Base-by-base conservation (phyloP, 1,140 invertebrate species). In the Formica selysi region DNA sequence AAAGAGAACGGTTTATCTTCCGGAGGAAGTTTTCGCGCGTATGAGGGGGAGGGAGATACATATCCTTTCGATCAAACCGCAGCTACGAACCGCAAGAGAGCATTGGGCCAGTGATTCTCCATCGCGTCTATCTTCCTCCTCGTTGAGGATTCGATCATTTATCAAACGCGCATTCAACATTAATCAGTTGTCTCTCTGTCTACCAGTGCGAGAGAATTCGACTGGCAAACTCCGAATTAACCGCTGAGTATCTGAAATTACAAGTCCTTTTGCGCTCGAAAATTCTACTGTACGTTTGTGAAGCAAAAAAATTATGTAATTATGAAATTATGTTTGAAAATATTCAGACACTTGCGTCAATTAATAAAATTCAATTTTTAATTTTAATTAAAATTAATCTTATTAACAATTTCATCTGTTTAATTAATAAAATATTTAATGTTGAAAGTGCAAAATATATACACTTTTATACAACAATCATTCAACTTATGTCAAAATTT, bases 51-150 rank as follows among this genome's bases (percentile, higher is more conserved):
- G 10, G 83, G 85, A 90, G 90, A 91, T 91, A 44, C 41, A 44
- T 44, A 91, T 81, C 83, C 86, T 76, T 90, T 88, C 89, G 89
- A 90, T 91, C 89, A 88, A 90, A 83, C 81, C 86, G 78, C 86
- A 68, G 70, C 85, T 54, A 89, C 84, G 87, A 89, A 78, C 83
- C 83, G 84, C 83, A 67, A 86, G 87, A 89, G 29, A 81, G 64
- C 65, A 76, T n/a, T 19, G 19, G 44, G 44, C 41, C 44, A 65
- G 51, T 51, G 44, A 84, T 84, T 84, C 71, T 84, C 71, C 48
- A 74, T 64, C 71, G 38, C 32, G 2, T 32, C 32, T 4, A 32
- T 64, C 70, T 76, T 76, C 61, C 64, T 87, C 85, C 64, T 68
- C 68, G 44, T 89, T 67, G 64, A 61, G 70, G 76, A 73, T 48